Evolutionary conservation across 2,113 vertebrate species (phyloP).

Genomic region (Sakesphorus luctuosus): DNA sequence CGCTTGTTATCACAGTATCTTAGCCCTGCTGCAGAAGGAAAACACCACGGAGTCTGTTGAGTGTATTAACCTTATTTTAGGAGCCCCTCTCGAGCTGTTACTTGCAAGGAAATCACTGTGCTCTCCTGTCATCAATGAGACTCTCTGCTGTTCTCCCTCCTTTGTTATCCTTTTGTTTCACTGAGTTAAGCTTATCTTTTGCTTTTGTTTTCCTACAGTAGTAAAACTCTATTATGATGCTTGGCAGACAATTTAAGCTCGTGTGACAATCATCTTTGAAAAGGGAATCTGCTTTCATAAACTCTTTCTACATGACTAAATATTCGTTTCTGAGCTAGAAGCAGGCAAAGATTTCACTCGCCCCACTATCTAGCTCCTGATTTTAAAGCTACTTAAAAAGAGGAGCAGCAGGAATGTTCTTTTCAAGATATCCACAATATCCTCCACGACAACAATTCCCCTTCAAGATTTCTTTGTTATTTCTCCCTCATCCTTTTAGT

Average conservation of each 20-base stretch:
- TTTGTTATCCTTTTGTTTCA: conserved; percentile 60
- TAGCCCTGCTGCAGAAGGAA: not conserved
- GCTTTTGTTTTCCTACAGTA: conserved; percentile 73
- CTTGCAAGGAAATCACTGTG: conserved; percentile 34
- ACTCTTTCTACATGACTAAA: conserved; percentile 57
- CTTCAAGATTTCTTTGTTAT: not conserved
- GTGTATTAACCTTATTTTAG: conserved; percentile 34
- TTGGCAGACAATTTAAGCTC: conserved; percentile 70
- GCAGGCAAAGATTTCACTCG: not conserved
- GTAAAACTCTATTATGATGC: conserved; percentile 70
- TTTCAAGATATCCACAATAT: not conserved
- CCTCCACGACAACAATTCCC: not conserved
- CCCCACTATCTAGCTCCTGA: conserved; percentile 1
- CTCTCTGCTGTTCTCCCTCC: not conserved
- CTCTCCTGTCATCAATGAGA: conserved; percentile 1
- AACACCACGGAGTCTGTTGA: not conserved
- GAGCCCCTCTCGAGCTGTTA: conserved; percentile 17
- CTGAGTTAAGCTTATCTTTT: conserved; percentile 66
- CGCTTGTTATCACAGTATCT: not conserved
- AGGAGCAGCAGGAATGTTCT: not conserved
- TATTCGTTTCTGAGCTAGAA: conserved; percentile 16
- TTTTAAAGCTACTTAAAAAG: conserved; percentile 35
- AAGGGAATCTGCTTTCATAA: conserved; percentile 65
- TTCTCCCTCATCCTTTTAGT: not conserved
- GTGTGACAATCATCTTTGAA: conserved; percentile 70